phyloP scores from a whole-genome alignment of 2,113 vertebrate genomes.

The Phoenicopterus ruber region DNA sequence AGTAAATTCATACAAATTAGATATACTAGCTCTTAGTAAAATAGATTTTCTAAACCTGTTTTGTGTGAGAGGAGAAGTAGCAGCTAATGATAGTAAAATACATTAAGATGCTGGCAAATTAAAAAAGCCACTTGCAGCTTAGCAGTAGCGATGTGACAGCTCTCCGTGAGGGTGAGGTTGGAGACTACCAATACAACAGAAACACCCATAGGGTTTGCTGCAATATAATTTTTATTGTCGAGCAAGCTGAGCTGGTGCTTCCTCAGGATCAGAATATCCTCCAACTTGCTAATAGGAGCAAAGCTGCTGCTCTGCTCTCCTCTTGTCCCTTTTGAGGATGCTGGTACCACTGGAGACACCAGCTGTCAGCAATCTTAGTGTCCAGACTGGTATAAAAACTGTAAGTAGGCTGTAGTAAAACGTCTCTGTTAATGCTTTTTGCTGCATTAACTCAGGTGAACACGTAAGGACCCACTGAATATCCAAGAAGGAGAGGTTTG shows the following conservation, averaged over 20 bases:
- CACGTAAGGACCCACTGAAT: background rate
- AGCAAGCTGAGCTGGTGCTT: background rate
- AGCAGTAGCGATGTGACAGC: background rate
- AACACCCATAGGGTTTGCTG: background rate
- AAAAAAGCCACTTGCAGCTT: slow-evolving; percentile 15
- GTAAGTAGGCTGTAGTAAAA: background rate
- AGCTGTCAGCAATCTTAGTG: background rate
- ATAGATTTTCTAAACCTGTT: slow-evolving; percentile 65
- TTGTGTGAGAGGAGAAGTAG: slow-evolving; percentile 60
- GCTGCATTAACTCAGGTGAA: background rate
- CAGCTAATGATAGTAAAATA: slow-evolving; percentile 64
- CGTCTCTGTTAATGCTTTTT: background rate
- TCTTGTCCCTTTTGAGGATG: background rate
- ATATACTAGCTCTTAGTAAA: slow-evolving; percentile 64
- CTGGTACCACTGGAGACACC: background rate
- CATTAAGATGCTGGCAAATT: slow-evolving; percentile 60
- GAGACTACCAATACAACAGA: background rate
- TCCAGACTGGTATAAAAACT: background rate
- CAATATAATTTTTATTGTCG: background rate
- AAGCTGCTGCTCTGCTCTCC: background rate
- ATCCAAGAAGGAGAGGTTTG: background rate
- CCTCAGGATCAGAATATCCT: background rate
- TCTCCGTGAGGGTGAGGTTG: background rate
- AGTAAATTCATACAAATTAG: slow-evolving; percentile 57
- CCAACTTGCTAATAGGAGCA: background rate